A percentile compares a stretch with the other conserved stretches of the same genome.
These are phyloP conservation scores for Mirza zaza DNA, from an alignment of 2,113 vertebrate species.

Conservation along the genomic window DNA sequence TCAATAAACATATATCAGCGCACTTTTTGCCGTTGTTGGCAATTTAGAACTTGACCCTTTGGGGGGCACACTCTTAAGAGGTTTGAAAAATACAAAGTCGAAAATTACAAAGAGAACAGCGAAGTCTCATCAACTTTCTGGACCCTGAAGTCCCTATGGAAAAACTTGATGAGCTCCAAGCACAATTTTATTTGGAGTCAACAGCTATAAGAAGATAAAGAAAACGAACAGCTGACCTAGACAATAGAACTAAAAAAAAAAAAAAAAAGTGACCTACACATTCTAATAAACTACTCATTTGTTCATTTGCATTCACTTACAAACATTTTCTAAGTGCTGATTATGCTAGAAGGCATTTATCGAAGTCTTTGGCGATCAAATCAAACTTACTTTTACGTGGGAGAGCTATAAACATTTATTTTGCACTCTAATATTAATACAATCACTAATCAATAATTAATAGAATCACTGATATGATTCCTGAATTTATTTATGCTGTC, in stretches of 20 bases:
- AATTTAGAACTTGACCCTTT: background rate
- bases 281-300: background rate
- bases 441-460: background rate
- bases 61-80: background rate
- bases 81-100: background rate
- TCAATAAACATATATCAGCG: background rate
- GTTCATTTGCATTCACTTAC: background rate
- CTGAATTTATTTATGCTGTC: background rate
- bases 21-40: background rate
- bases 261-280: background rate
- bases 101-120: background rate
- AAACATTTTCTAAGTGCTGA: conserved; percentile 20
- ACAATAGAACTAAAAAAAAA: background rate
- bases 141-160: background rate
- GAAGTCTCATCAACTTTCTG: background rate
- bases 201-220: background rate
- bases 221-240: background rate
- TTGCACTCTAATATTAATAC: background rate
- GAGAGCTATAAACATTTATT: background rate
- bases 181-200: background rate
- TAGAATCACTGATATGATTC: background rate
- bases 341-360: background rate
- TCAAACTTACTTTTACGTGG: background rate
- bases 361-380: background rate
- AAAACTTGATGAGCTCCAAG: background rate